phyloP scores from a whole-genome alignment of 2,888 invertebrate genomes.

The Lepidochrysops patricia region DNA sequence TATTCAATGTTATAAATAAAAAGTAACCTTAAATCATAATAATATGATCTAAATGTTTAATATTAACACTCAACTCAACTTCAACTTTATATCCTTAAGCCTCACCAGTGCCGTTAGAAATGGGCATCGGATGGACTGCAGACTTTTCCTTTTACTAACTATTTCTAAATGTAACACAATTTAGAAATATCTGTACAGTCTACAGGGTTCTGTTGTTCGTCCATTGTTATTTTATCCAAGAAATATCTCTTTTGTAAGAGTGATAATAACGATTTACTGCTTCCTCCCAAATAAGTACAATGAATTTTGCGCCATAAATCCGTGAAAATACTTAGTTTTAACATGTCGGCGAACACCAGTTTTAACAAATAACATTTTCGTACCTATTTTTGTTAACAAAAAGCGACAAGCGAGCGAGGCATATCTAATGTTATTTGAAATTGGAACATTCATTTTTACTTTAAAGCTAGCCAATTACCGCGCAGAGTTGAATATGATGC shows the following conservation, averaged over 20 bases:
- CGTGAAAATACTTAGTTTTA: background rate
- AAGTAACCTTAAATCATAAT: no score
- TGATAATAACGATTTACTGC: conserved; percentile 6
- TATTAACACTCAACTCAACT: no score
- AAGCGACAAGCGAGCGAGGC: background rate
- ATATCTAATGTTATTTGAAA: background rate
- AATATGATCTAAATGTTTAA: no score
- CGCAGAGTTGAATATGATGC: background rate
- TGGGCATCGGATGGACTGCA: no score
- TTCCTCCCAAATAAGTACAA: background rate
- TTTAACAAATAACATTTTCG: background rate
- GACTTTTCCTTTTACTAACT: background rate
- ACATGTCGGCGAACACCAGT: background rate
- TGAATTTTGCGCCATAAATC: background rate
- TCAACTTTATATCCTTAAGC: no score
- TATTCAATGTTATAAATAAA: no score
- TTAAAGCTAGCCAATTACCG: background rate
- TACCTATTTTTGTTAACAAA: background rate
- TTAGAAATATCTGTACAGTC: background rate
- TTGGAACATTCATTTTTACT: background rate
- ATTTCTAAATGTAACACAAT: background rate
- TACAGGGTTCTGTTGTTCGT: background rate
- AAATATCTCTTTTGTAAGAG: conserved; percentile 12
- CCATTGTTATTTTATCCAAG: conserved; percentile 10
- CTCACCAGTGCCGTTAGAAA: no score